These are phyloP conservation scores for Elaphurus davidianus DNA, from an alignment of 2,113 vertebrate species.

Conservation along the genomic window DNA sequence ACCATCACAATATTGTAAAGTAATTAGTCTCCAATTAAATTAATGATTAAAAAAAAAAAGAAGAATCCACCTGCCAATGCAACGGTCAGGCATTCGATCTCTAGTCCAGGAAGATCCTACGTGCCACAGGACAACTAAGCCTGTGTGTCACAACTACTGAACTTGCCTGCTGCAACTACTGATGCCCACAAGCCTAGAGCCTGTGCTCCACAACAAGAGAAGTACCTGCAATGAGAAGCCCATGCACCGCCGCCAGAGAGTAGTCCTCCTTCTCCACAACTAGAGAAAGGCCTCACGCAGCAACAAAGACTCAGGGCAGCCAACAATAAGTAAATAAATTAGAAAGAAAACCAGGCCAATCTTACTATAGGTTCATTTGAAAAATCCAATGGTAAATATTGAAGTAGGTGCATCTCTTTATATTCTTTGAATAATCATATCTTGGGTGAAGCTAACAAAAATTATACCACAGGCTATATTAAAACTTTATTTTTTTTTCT, in stretches of 20 bases:
- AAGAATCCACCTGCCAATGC: too few species aligned
- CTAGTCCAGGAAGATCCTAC: not conserved
- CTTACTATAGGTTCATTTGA: not conserved
- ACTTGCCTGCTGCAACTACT: not conserved
- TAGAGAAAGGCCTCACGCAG: not conserved
- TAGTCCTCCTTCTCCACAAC: not conserved
- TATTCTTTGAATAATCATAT: not conserved
- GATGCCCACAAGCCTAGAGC: not conserved
- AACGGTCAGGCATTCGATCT: too few species aligned
- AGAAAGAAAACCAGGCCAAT: not conserved
- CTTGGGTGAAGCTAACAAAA: not conserved
- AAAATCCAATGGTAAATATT: not conserved
- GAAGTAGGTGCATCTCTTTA: not conserved
- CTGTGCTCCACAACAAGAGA: not conserved
- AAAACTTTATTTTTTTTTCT: too few species aligned
- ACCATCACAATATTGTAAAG: too few species aligned
- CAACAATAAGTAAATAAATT: not conserved
- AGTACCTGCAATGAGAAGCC: not conserved
- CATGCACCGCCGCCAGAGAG: not conserved
- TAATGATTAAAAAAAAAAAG: too few species aligned
- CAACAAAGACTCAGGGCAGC: not conserved
- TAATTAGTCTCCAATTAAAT: too few species aligned
- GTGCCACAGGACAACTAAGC: not conserved
- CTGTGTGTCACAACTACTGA: not conserved
- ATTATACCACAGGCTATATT: not conserved